Percentiles rank a stretch among this genome's conserved stretches.
Evolutionary conservation across 2,113 vertebrate genomes (phyloP).

Genomic region (Hyla sarda): DNA sequence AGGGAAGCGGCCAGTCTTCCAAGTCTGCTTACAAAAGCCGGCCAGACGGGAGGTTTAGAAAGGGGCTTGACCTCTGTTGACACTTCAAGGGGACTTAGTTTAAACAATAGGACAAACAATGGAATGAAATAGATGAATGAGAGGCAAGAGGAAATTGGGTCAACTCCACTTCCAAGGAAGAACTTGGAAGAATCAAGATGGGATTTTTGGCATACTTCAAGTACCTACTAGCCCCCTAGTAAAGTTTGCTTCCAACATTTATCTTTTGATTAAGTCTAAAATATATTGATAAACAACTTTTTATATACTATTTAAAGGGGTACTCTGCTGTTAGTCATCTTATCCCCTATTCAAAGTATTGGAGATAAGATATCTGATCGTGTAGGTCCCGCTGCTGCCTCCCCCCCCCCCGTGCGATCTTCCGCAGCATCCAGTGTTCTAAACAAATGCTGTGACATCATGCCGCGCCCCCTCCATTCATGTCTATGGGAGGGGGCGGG

Average conservation of each 20-base stretch:
- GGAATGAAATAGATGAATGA: conserved; percentile 1
- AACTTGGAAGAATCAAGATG: background rate
- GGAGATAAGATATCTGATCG: too few relatives aligned
- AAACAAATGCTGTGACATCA: too few relatives aligned
- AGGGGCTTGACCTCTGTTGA: conserved; percentile 72
- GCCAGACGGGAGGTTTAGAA: conserved; percentile 73
- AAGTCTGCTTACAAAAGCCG: conserved; percentile 67
- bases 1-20: conserved; percentile 78
- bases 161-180: conserved; percentile 22
- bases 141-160: conserved; percentile 33
- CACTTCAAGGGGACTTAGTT: conserved; percentile 66
- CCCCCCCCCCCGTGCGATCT: too few relatives aligned
- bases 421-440: too few relatives aligned
- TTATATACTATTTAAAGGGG: too few relatives aligned
- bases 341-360: too few relatives aligned
- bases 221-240: background rate
- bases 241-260: background rate
- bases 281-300: too few relatives aligned
- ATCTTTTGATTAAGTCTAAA: background rate
- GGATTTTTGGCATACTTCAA: background rate
- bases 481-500: too few relatives aligned
- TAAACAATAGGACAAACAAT: conserved; percentile 40
- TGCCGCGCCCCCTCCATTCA: too few relatives aligned
- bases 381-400: too few relatives aligned
- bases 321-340: too few relatives aligned